Percentiles rank a stretch among this genome's conserved stretches.
Evolutionary conservation across 2,888 invertebrate species (phyloP).

Genomic region (Eupithecia dodoneata): DNA sequence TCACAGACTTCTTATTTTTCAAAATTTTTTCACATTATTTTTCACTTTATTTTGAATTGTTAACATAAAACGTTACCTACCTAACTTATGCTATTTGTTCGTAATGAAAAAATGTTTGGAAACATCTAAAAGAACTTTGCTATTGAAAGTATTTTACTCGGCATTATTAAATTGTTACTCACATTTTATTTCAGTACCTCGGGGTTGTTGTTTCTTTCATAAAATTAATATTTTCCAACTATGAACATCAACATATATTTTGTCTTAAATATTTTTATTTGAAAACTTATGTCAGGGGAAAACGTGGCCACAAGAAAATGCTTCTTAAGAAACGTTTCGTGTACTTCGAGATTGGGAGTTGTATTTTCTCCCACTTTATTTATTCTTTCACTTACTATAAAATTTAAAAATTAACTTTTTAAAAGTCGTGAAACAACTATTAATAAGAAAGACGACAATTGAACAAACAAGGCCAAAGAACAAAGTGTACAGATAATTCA

Average conservation of each 20-base stretch:
- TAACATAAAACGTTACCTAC: slow-evolving; percentile 24
- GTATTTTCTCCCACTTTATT: background rate
- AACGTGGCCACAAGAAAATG: background rate
- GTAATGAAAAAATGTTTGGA: slow-evolving; percentile 30
- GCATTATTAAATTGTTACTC: background rate
- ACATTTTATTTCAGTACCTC: background rate
- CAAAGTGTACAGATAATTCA: slow-evolving; percentile 38
- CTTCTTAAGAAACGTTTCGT: background rate
- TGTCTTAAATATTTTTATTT: background rate
- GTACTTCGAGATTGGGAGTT: background rate
- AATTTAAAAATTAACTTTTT: too few relatives aligned
- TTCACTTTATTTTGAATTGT: slow-evolving; percentile 39
- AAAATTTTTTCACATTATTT: slow-evolving; percentile 35
- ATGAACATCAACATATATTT: background rate
- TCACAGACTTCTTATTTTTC: slow-evolving; percentile 23
- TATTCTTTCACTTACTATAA: too few relatives aligned
- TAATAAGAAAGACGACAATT: slow-evolving; percentile 23
- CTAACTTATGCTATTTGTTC: slow-evolving; percentile 26
- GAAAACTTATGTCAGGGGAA: background rate
- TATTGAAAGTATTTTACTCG: slow-evolving; percentile 5
- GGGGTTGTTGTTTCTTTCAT: background rate
- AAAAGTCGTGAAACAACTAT: background rate
- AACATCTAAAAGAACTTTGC: slow-evolving; percentile 10
- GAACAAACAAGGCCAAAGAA: slow-evolving; percentile 34
- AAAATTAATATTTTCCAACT: background rate